Conservation (phyloP, 1,140 invertebrate species). For the Drosophila nebulosa region DNA sequence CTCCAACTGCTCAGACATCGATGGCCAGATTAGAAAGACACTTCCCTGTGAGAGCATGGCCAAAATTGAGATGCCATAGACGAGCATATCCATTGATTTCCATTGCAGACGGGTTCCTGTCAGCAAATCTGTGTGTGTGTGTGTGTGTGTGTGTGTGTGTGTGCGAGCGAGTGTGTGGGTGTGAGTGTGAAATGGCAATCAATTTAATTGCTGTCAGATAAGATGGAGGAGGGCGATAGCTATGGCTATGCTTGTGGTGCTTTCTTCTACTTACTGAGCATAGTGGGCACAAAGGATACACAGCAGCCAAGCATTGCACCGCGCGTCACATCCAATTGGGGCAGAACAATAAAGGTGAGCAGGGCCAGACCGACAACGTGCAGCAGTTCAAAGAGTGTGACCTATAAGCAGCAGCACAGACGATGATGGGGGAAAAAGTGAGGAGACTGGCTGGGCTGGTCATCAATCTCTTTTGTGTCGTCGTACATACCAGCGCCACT, state of each 20-base stretch:
- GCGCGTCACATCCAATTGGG: constrained; percentile 93
- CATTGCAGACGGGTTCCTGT: constrained; percentile 57
- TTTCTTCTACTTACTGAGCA: constrained; percentile 81
- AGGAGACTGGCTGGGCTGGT: too few species aligned
- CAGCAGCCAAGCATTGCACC: constrained; percentile 96
- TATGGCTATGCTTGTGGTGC: neutral
- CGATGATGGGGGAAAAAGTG: constrained; percentile 67
- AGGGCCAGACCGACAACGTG: constrained; percentile 93
- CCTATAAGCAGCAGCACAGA: constrained; percentile 43
- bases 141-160: neutral
- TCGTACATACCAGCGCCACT: constrained; percentile 82
- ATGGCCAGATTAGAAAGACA: constrained; percentile 86
- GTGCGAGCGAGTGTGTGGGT: too few species aligned
- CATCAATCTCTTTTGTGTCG: too few species aligned
- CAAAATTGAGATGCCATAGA: constrained; percentile 70
- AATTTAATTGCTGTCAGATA: constrained; percentile 76
- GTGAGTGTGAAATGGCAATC: constrained; percentile 51
- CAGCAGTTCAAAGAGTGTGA: constrained; percentile 89
- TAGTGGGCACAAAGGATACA: constrained; percentile 93
- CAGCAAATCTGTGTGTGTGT: constrained; percentile 47
- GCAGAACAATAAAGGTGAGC: constrained; percentile 92
- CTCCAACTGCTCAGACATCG: constrained; percentile 80
- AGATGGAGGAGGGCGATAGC: constrained; percentile 20
- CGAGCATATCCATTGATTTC: constrained; percentile 48
- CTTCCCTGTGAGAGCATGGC: constrained; percentile 84